Percentiles rank a stretch among this genome's conserved stretches.
These are phyloP conservation scores for Drosophila santomea DNA, from an alignment of 1,140 invertebrate genomes.

Conservation along the genomic window DNA sequence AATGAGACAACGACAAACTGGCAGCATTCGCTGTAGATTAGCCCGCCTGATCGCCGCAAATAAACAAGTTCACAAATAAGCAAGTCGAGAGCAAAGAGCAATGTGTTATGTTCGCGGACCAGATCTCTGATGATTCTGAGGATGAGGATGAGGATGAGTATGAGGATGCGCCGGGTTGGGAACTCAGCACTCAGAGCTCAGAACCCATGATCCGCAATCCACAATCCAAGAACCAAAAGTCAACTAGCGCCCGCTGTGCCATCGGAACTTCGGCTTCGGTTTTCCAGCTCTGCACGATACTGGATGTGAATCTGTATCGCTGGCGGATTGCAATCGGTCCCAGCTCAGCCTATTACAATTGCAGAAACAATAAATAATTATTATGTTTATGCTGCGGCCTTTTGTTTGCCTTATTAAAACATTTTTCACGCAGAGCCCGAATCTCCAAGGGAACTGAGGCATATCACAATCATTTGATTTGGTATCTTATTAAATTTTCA, in stretches of 20 bases:
- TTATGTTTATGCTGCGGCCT: constrained; percentile 50
- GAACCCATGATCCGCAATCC: neutral
- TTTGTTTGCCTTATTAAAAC: constrained; percentile 51
- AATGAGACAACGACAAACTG: constrained; percentile 53
- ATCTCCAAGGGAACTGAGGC: constrained; percentile 9
- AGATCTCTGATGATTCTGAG: constrained; percentile 24
- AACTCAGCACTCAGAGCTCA: constrained; percentile 8
- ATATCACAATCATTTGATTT: neutral
- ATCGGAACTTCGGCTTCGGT: constrained; percentile 1
- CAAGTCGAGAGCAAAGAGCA: constrained; percentile 36
- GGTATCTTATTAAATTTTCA: no score
- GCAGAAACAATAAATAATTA: constrained; percentile 54
- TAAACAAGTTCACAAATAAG: constrained; percentile 65
- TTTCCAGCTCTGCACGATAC: constrained; percentile 47
- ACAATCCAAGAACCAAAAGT: constrained; percentile 24
- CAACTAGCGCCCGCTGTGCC: constrained; percentile 56
- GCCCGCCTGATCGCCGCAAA: constrained; percentile 50
- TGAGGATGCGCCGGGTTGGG: constrained; percentile 15
- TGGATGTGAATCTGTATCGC: constrained; percentile 12
- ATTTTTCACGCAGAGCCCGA: constrained; percentile 39
- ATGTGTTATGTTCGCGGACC: constrained; percentile 38
- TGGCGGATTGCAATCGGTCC: constrained; percentile 14
- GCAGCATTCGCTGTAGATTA: constrained; percentile 58
- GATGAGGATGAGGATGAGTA: constrained; percentile 4
- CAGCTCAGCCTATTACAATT: constrained; percentile 46